phyloP scores from a whole-genome alignment of 1,140 invertebrate species.

The Polypedilum vanderplanki region DNA sequence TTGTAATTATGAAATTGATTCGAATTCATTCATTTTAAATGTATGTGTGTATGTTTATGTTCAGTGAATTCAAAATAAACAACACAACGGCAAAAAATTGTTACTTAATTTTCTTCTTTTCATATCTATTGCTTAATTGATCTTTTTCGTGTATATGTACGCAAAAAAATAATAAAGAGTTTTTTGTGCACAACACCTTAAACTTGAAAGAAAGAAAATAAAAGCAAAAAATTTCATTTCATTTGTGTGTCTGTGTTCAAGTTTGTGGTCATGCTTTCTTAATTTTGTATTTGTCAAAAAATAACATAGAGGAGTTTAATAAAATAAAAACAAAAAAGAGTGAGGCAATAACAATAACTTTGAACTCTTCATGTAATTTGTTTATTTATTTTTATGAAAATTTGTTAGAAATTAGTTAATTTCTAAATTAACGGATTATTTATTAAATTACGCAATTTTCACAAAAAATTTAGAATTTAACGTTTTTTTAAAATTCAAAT shows the following conservation, averaged over 20 bases:
- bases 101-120: constrained; percentile 14
- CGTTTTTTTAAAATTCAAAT: too few relatives aligned
- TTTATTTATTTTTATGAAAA: background rate
- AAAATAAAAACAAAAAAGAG: background rate
- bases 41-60: background rate
- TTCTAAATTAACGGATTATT: too few relatives aligned
- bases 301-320: background rate
- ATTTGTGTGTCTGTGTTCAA: background rate
- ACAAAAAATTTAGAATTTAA: too few relatives aligned
- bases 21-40: background rate
- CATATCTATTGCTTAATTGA: background rate
- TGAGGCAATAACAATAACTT: background rate
- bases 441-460: too few relatives aligned
- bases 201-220: background rate
- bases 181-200: background rate
- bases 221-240: background rate
- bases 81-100: background rate
- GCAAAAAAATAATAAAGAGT: background rate
- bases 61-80: background rate
- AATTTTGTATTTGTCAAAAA: constrained; percentile 1
- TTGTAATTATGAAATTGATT: constrained; percentile 7
- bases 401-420: too few relatives aligned
- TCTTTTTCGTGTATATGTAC: background rate
- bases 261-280: constrained; percentile 14
- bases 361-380: background rate